Conservation (phyloP, 2,888 invertebrate genomes). For the Endotricha flammealis region DNA sequence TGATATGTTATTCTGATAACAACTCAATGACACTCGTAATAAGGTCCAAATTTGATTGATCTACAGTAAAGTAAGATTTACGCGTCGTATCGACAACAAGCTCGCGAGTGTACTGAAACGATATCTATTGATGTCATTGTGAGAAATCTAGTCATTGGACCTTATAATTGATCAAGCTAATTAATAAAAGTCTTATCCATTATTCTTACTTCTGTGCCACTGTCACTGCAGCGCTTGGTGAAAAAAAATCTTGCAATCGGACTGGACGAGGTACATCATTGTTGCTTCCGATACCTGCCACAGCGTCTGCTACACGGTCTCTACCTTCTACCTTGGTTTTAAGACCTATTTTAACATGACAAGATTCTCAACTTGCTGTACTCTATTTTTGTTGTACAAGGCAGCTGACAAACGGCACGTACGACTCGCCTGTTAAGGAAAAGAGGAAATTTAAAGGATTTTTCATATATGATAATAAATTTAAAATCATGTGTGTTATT, state of each 20-base stretch:
- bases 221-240: constrained; percentile 49
- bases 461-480: constrained; percentile 18
- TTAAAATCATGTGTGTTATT: neutral
- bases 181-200: constrained; percentile 14
- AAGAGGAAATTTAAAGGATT: constrained; percentile 22
- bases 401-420: constrained; percentile 23
- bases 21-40: too few relatives aligned
- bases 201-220: constrained; percentile 25
- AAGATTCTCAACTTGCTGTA: constrained; percentile 1
- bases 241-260: constrained; percentile 56
- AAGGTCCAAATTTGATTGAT: too few relatives aligned
- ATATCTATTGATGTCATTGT: too few relatives aligned
- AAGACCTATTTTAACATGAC: constrained; percentile 11
- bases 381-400: constrained; percentile 23
- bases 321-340: constrained; percentile 24
- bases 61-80: too few relatives aligned
- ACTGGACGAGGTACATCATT: constrained; percentile 66
- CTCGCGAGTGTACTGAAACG: too few relatives aligned
- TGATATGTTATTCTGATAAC: too few relatives aligned
- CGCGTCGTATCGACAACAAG: too few relatives aligned
- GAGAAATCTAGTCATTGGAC: too few relatives aligned
- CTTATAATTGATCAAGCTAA: neutral
- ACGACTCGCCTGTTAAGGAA: constrained; percentile 20
- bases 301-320: constrained; percentile 34
- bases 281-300: constrained; percentile 61